Base-by-base conservation (phyloP, 2,113 vertebrate genomes). In the Kryptolebias marmoratus region DNA sequence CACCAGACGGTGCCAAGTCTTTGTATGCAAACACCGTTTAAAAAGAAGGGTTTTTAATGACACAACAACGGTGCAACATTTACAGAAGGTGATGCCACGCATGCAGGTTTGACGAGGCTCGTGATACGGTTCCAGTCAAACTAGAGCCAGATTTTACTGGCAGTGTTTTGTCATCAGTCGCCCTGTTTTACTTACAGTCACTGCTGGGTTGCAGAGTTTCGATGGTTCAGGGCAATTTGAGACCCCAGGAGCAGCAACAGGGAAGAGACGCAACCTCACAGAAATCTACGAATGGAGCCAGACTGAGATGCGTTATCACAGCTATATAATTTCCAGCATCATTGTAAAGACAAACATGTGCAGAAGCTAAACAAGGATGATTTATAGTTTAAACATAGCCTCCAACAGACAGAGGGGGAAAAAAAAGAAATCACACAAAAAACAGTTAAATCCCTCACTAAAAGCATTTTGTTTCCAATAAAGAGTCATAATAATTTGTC, bases 11-110 rank as follows among this genome's bases (percentile, higher is more conserved):
- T 32, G 60, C 31, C 64, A 54, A 68, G 57, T 53, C 59, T 65
- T 63, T 68, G 71, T 78, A 61, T 80, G 73, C 73, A 84, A 82
- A 49, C 42, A 60, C 36, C 44, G 72, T 67, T 77, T 73, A 77
- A 71, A 22, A n/a, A 53, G 48, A 30, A 16, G 32, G 1, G 16
- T 64, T 60, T 28, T 73, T 3, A 68, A 31, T 71, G 59, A 27
- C 1, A 9, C 27, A 16, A 42, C 62, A 70, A 42, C 47, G 22
- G 68, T 16, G 65, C 53, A 66, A 48, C 58, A 68, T 70, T 75
- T 68, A 61, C n/a, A 39, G 69, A 47, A 44, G 36, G 31, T 59
- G 77, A 73, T 39, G 61, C 56, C 71, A 64, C 49, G 75, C 65
- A 81, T 22, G 55, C 42, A 64, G 60, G 80, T 69, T 48, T 52